A percentile compares a stretch with the other conserved stretches of the same genome.
These are phyloP conservation scores for Chlorops oryzae DNA, from an alignment of 1,140 invertebrate species.

Conservation along the genomic window DNA sequence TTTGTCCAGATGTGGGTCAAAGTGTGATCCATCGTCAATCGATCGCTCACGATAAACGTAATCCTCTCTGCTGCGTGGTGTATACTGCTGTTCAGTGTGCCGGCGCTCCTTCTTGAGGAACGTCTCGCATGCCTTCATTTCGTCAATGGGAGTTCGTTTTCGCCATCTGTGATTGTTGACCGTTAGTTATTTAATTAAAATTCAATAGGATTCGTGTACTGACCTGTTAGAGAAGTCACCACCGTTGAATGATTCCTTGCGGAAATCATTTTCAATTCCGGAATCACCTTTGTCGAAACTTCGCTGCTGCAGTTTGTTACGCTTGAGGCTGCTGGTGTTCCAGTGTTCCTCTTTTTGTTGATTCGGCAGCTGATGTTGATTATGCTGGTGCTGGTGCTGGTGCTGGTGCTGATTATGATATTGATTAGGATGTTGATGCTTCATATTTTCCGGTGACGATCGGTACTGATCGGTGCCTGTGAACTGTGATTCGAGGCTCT, in stretches of 20 bases:
- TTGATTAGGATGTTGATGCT: no score
- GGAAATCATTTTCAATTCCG: constrained; percentile 71
- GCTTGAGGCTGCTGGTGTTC: constrained; percentile 42
- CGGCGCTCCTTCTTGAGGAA: constrained; percentile 51
- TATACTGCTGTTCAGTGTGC: constrained; percentile 48
- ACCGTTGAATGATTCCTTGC: constrained; percentile 60
- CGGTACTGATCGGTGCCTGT: constrained; percentile 51
- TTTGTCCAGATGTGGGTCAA: constrained; percentile 56
- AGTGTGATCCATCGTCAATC: constrained; percentile 58
- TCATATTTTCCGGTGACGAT: constrained; percentile 51
- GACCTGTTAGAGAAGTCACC: constrained; percentile 48
- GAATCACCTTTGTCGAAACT: constrained; percentile 59
- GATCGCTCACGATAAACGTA: constrained; percentile 58
- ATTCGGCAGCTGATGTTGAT: constrained; percentile 42
- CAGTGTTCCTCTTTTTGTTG: constrained; percentile 44
- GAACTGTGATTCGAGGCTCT: constrained; percentile 57
- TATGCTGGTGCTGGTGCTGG: constrained; percentile 30
- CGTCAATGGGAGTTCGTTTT: constrained; percentile 34
- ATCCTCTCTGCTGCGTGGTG: constrained; percentile 47
- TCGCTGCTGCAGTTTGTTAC: constrained; percentile 43
- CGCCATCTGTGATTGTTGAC: constrained; percentile 30
- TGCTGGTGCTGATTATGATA: constrained; percentile 28
- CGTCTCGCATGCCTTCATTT: constrained; percentile 37
- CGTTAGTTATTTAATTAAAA: not conserved
- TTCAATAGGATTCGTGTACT: not conserved